phyloP scores from a whole-genome alignment of 1,140 invertebrate genomes.

The Ctenoplectra terminalis region DNA sequence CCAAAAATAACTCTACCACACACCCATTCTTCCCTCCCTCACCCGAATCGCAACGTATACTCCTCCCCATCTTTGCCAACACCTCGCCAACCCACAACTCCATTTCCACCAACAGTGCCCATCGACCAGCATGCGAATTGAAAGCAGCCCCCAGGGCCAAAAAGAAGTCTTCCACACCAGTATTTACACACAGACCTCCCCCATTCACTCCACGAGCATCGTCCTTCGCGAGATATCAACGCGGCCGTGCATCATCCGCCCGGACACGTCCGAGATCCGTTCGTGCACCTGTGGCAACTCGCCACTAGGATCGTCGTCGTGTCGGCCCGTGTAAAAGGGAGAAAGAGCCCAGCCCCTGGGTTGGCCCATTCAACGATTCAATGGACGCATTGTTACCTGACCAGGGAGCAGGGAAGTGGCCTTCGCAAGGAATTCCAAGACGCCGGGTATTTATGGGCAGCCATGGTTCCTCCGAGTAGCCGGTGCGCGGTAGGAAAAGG shows the following conservation, averaged over 20 bases:
- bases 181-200: not conserved
- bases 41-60: not conserved
- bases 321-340: conserved; percentile 18
- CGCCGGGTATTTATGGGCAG: conserved; percentile 48
- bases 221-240: conserved; percentile 6
- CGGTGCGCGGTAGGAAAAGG: not conserved
- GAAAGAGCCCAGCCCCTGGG: not conserved
- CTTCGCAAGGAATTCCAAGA: conserved; percentile 45
- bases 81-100: not conserved
- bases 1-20: no score
- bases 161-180: not conserved
- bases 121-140: not conserved
- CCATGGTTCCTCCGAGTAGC: not conserved
- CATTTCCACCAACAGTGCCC: not conserved
- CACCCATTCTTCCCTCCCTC: no score
- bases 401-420: conserved; percentile 50
- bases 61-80: not conserved
- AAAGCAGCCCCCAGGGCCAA: not conserved
- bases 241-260: conserved; percentile 32
- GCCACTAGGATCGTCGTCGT: not conserved
- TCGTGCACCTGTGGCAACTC: conserved; percentile 42
- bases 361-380: conserved; percentile 57
- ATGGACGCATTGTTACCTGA: conserved; percentile 67
- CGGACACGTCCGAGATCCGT: conserved; percentile 2
- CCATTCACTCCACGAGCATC: not conserved